Conservation (phyloP, 2,888 invertebrate species). For the Ectemnius continuus region DNA sequence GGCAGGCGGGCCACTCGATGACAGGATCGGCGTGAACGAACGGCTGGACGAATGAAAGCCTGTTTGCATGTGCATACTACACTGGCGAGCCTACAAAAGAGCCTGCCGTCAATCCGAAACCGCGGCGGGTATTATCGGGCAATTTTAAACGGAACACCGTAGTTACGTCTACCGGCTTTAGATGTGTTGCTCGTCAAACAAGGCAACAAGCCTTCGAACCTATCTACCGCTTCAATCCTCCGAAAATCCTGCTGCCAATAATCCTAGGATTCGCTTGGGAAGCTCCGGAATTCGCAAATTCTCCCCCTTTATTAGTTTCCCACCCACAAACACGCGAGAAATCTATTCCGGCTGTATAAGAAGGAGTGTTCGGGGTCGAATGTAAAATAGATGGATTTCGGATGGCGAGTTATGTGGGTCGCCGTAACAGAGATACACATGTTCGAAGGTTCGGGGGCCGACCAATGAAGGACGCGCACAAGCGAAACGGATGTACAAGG, state of each 20-base stretch:
- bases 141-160: slow-evolving; percentile 56
- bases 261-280: no score
- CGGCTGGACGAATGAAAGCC: slow-evolving; percentile 48
- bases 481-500: no score
- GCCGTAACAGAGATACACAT: no score
- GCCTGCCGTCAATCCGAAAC: slow-evolving; percentile 55
- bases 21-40: slow-evolving; percentile 52
- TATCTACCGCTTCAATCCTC: slow-evolving; percentile 1
- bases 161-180: slow-evolving; percentile 50
- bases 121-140: slow-evolving; percentile 53
- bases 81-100: slow-evolving; percentile 47
- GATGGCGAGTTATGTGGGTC: no score
- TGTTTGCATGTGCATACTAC: slow-evolving; percentile 50
- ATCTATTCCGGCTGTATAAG: no score
- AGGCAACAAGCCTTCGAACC: slow-evolving; percentile 13
- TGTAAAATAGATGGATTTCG: no score
- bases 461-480: no score
- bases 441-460: no score
- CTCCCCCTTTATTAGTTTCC: no score
- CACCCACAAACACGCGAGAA: no score
- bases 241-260: background rate
- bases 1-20: slow-evolving; percentile 51
- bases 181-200: slow-evolving; percentile 39
- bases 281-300: no score
- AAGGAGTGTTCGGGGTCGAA: no score